Base-by-base conservation (phyloP, 2,888 invertebrate genomes). In the Sipha maydis region DNA sequence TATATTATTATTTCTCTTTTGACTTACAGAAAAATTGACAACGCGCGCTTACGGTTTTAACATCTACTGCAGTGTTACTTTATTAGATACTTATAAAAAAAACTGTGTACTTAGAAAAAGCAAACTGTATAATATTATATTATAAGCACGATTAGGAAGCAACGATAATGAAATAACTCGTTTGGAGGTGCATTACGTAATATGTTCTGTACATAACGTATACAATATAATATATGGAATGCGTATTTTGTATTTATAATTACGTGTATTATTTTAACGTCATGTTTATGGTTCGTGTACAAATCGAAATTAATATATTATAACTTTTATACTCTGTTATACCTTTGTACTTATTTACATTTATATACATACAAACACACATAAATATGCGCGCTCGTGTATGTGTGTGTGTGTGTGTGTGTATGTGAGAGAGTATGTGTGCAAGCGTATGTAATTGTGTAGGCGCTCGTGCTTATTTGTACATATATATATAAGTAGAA, bases 221-320 rank as follows among this genome's bases (percentile, higher is more conserved):
- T 34, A 79, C 5, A 56, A 21, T n/a, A 61, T 61, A 17, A 28
- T 76, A 48, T 28, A 11, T 77, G 48, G 41, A 28, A 48, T 61
- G 19, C 28, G 77, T 67, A 38, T n/a, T 67, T 61, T 38, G 61
- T 61, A 61, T 38, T 38, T n/a, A n/a, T 38, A 38, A 80, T 80
- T 67, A 67, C 80, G 61, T 61, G 28, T 17, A 28, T 41, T 82
- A 82, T 82, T 82, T 82, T 28, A 71, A 82, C 82, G 41, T 82
- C 48, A 69, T 48, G 48, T 71, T 82, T 41, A 48, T 14, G 69
- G 31, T 41, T 48, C 61, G n/a, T n/a, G n/a, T 82, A 31, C 28
- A 31, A 71, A 82, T 31, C 48, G 25, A 69, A 69, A 69, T 69
- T 80, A 67, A 80, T 38, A 67, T 41, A 48, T 48, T 48, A 48